Evolutionary conservation across 2,113 vertebrate species (phyloP), one percentile per base, ranked within the genome.

Genomic region (Condylura cristata): DNA sequence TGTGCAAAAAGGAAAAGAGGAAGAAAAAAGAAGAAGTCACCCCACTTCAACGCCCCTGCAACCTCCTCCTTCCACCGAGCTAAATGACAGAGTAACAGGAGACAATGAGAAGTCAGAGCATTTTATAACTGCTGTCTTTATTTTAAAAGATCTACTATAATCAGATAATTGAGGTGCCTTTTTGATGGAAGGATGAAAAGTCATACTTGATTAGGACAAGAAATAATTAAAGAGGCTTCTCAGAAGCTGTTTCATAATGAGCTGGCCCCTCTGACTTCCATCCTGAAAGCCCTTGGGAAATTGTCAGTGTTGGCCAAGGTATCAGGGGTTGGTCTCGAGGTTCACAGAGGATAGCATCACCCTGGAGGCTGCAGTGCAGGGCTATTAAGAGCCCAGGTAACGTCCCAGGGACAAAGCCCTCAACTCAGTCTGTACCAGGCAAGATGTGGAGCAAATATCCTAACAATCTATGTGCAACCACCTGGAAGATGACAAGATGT

Each of bases 81-180:
- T 56, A 65, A 86, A 39, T 71, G 90, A 90, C 87, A 96, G 89
- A 87, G 28, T 60, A 91, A 32, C 65, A 66, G 17, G 78, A 92
- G 90, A 96, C 92, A 95, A 80, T 51, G 79, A 90, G 56, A 87
- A 94, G 18, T 60, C 58, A 83, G 76, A 88, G 68, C 56, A 89
- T 63, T 94, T 89, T 91, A 53, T 44, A 91, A 85, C 85, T 61
- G 32, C 79, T 79, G 24, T 60, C 92, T 96, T 93, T 81, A 86
- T 80, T 96, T 91, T 95, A 80, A 95, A 94, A 95, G 89, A 92
- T 81, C 61, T 78, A 24, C 76, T 66, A 22, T 84, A 91, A 90
- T 93, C 86, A 66, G 48, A 72, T 76, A 91, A 91, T 93, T 76
- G 92, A 6, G 18, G 46, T 92, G 48, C 84, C 44, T 89, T 95